A percentile compares a stretch with the other conserved stretches of the same genome.
Evolutionary conservation across 2,113 vertebrate species (phyloP).

Genomic region (Tetrax tetrax): DNA sequence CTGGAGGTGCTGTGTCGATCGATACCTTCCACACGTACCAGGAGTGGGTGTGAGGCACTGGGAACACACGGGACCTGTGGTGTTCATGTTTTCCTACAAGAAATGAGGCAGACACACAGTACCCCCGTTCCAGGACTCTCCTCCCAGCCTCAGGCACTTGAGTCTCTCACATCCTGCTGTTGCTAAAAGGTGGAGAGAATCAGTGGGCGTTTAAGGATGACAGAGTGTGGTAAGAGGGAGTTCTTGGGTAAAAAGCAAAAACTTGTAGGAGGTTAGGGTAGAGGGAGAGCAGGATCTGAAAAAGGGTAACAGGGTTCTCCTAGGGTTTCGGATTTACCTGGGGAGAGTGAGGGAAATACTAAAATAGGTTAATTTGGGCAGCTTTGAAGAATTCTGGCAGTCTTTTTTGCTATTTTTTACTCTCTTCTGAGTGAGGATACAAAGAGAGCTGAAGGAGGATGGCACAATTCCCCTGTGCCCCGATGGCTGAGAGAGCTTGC

Average conservation of each 20-base stretch:
- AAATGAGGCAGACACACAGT: background rate
- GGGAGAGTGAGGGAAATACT: background rate
- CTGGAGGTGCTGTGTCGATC: background rate
- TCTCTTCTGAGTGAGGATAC: background rate
- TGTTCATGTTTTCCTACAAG: background rate
- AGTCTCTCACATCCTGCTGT: background rate
- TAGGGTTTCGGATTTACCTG: background rate
- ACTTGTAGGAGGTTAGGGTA: background rate
- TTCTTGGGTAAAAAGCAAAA: background rate
- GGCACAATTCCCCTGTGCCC: background rate
- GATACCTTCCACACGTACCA: background rate
- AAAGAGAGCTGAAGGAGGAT: background rate
- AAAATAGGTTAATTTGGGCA: rapidly evolving
- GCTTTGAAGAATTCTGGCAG: background rate
- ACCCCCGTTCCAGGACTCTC: background rate
- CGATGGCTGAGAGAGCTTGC: too few relatives aligned
- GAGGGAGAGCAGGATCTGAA: background rate
- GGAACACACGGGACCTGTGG: background rate
- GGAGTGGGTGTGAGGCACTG: background rate
- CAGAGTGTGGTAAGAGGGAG: background rate
- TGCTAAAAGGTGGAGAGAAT: background rate
- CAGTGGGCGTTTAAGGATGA: background rate
- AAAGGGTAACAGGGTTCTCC: background rate
- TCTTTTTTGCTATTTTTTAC: background rate
- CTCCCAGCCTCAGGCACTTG: background rate